phyloP scores from a whole-genome alignment of 2,888 invertebrate species.

The Dione vanillae region DNA sequence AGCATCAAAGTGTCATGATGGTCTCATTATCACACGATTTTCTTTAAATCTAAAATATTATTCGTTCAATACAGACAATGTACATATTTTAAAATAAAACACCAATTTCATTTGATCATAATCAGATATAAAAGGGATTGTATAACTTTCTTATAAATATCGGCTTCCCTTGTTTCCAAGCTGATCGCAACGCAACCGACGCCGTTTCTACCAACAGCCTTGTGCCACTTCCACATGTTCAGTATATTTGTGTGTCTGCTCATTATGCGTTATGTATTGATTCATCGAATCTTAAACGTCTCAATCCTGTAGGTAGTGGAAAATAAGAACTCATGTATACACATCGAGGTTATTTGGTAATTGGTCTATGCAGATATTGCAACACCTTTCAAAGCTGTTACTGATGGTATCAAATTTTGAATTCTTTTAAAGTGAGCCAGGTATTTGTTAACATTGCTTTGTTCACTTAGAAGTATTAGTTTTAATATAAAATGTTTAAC shows the following conservation, averaged over 20 bases:
- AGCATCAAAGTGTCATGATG: no score
- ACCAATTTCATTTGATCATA: constrained; percentile 10
- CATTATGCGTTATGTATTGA: constrained; percentile 53
- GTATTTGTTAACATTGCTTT: neutral
- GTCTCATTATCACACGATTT: no score
- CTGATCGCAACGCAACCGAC: constrained; percentile 52
- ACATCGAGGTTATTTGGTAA: constrained; percentile 46
- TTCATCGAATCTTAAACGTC: constrained; percentile 49
- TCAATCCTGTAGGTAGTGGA: constrained; percentile 45
- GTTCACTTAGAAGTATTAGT: neutral
- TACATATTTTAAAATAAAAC: neutral
- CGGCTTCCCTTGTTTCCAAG: constrained; percentile 63
- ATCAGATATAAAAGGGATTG: constrained; percentile 15
- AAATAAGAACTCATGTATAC: constrained; percentile 45
- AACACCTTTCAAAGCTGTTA: constrained; percentile 20
- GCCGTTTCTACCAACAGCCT: constrained; percentile 70
- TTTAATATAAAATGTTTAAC: neutral
- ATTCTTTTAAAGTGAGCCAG: neutral
- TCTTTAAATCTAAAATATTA: no score
- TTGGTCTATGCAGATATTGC: constrained; percentile 41
- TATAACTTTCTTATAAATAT: constrained; percentile 58
- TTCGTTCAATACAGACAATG: neutral
- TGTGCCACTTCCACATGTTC: constrained; percentile 69
- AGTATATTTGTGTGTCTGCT: constrained; percentile 60
- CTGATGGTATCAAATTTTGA: constrained; percentile 5